These are phyloP conservation scores for Folsomia manolachei DNA, from an alignment of 2,888 invertebrate genomes.

Conservation along the genomic window DNA sequence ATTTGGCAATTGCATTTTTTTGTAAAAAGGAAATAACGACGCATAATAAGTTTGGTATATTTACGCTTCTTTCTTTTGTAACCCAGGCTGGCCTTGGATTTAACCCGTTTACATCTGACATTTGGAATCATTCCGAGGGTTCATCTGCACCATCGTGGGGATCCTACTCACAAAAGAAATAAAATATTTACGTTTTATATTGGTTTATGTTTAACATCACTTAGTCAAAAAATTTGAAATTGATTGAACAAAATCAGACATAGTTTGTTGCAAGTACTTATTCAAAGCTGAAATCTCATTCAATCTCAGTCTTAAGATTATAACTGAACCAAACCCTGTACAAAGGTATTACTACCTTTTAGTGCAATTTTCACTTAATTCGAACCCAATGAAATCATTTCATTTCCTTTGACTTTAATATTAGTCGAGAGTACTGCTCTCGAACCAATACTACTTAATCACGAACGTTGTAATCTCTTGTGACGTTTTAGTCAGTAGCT, in stretches of 20 bases:
- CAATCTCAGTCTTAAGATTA: not conserved
- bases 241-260: not conserved
- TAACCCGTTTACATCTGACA: slow-evolving; percentile 63
- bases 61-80: too few species aligned
- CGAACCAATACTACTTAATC: not conserved
- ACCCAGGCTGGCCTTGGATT: slow-evolving; percentile 60
- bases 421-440: not conserved
- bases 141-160: slow-evolving; percentile 15
- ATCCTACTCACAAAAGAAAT: not conserved
- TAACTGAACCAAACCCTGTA: not conserved
- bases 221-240: not conserved
- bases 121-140: slow-evolving; percentile 43
- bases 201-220: too few species aligned
- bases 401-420: not conserved
- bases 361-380: too few species aligned
- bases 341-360: too few species aligned
- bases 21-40: too few species aligned
- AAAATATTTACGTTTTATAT: not conserved
- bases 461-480: not conserved
- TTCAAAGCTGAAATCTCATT: not conserved
- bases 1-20: too few species aligned
- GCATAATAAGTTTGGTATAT: too few species aligned
- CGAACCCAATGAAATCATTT: too few species aligned
- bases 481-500: not conserved
- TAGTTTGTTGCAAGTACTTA: not conserved